These are phyloP conservation scores for Channa maculata DNA, from an alignment of 2,113 vertebrate genomes.

Conservation along the genomic window DNA sequence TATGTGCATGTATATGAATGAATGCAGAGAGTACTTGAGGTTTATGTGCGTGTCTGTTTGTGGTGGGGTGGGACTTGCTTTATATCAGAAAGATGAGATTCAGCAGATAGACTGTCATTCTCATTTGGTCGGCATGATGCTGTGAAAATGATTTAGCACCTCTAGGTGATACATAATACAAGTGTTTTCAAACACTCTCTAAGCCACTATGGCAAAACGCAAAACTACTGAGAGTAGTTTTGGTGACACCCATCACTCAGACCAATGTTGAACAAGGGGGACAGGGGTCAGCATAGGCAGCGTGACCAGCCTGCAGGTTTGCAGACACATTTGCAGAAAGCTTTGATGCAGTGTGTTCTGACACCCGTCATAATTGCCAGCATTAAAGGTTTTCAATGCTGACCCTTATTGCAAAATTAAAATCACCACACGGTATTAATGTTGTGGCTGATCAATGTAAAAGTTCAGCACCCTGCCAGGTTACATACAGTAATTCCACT, in stretches of 20 bases:
- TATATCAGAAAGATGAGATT: constrained; percentile 9
- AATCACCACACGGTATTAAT: no score
- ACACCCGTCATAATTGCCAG: no score
- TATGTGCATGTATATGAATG: constrained; percentile 15
- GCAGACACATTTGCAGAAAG: no score
- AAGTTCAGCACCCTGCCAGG: constrained; percentile 4
- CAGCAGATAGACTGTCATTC: background rate
- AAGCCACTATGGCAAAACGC: constrained; percentile 17
- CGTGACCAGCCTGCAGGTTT: no score
- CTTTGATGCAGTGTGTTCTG: no score
- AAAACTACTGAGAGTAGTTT: no score
- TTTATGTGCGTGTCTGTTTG: background rate
- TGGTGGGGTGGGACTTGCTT: background rate
- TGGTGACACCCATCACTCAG: no score
- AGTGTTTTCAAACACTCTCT: background rate
- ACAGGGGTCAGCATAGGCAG: no score
- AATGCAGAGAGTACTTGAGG: background rate
- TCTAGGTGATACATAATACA: constrained; percentile 5
- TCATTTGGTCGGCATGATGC: background rate
- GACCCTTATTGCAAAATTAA: no score
- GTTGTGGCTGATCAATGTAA: background rate
- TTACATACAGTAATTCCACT: background rate
- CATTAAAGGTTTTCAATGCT: no score
- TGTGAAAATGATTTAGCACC: constrained; percentile 6
- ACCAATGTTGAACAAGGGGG: no score